Base-by-base conservation (phyloP, 2,797 vertebrate genomes). In the Hoplostethus mediterraneus region DNA sequence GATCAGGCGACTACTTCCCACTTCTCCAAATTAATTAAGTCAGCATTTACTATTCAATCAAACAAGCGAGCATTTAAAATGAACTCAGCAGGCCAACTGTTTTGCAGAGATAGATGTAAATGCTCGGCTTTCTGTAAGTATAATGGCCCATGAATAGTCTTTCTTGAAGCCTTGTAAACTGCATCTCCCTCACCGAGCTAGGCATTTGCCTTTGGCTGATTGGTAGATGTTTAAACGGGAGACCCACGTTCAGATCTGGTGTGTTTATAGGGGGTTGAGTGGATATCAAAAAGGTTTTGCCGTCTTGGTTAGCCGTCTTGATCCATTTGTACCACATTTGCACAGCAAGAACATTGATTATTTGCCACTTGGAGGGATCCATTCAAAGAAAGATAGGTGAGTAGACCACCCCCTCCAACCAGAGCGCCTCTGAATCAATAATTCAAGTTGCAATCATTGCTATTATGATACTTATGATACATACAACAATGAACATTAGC, bases 21-120 rank as follows among this genome's bases (percentile, higher is more conserved):
- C 72, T 67, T 73, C 81, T 77, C 36, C n/a, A 79, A 73, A 87
- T 79, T 38, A 77, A 88, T 87, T 75, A 87, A 83, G 65, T 87
- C 73, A 21, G 59, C 60, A 58, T 69, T 82, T 68, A 73, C 21
- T 33, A 49, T 89, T 84, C 67, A 81, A 89, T 86, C 77, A 81
- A 84, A 81, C 71, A 85, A 81, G 81, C 74, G 68, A 48, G 69
- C 63, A 62, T 77, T 84, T 63, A n/a, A 77, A 88, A 87, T 82
- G 11, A 85, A 74, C 73, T 84, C 72, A 51, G 68, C 56, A 62
- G 62, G 73, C 74, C 74, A 75, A 80, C 79, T 79, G 74, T 81
- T 87, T 79, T 69, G 56, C 61, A 75, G 53, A 81, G 25, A 67
- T 66, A 73, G 30, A 63, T 53, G 42, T 31, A 21, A 75, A 84